Evolutionary conservation across 2,113 vertebrate species (phyloP), one percentile per base, ranked within the genome.

Genomic region (Elaphurus davidianus): DNA sequence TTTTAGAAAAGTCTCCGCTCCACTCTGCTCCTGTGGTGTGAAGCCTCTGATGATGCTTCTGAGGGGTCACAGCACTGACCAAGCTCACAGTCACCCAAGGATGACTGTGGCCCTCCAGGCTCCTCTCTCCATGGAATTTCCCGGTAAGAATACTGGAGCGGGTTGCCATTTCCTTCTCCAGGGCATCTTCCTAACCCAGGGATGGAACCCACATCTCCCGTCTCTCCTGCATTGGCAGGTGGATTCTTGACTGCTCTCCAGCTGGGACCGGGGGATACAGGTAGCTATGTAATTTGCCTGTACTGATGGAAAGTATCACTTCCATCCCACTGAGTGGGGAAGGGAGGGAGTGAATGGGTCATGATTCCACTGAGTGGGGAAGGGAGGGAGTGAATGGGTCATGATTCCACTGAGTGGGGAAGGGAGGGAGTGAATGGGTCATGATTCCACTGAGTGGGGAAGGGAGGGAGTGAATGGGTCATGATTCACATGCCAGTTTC

Each of bases 21-120:
- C 71, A 40, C 36, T 27, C 71, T 14, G 25, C 5, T 43, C 2
- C 88, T 78, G 36, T 0, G 0, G 12, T 43, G 71, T 76, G 36
- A 76, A 7, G 12, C 36, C n/a, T 43, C 71, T 43, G 71, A 40
- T 76, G 36, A 25, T 27, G 71, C 36, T 76, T 40, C 71, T 76
- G 36, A 76, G 23, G 36, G 36, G 11, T 40, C 43, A 6, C 45
- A 40, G 27, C 71, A 25, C 3, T 40, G 71, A 25, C 40, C 43
- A 74, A 40, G 21, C 11, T 43, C 71, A 76, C 3, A 76, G 0
- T 13, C 71, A 76, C 6, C 19, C 19, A 11, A 16, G 19, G 40
- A 28, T 57, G 71, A 76, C 36, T 76, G 6, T 27, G 43, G 12
- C 36, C 12, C 71, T 13, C 71, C 36, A 25, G 71, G 11, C 2